phyloP scores from a whole-genome alignment of 2,888 invertebrate species.

The Tyria jacobaeae region DNA sequence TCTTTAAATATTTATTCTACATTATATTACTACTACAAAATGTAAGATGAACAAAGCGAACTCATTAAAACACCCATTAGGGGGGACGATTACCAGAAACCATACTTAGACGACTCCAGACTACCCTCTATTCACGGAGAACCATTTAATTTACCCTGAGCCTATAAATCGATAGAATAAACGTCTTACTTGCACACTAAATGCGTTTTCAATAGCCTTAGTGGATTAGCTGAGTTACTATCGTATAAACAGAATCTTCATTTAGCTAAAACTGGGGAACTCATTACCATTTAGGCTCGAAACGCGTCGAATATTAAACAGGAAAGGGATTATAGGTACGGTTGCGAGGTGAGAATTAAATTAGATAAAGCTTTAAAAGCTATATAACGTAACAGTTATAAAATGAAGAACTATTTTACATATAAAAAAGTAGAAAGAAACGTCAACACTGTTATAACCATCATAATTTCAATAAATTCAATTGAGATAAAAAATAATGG shows the following conservation, averaged over 20 bases:
- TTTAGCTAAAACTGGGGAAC: slow-evolving; percentile 64
- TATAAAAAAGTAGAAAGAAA: neutral
- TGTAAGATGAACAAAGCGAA: neutral
- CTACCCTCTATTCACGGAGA: slow-evolving; percentile 10
- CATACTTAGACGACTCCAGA: slow-evolving; percentile 3
- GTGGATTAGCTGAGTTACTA: slow-evolving; percentile 65
- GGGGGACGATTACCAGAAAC: neutral
- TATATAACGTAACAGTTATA: slow-evolving; percentile 16
- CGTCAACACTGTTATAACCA: no score
- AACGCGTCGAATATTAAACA: slow-evolving; percentile 69
- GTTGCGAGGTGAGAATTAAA: slow-evolving; percentile 66
- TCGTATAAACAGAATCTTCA: slow-evolving; percentile 70
- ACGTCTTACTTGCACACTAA: slow-evolving; percentile 64
- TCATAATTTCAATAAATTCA: no score
- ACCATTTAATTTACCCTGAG: slow-evolving; percentile 48
- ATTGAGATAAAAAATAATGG: no score
- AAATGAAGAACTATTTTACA: neutral
- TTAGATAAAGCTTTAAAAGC: slow-evolving; percentile 45
- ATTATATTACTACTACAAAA: neutral
- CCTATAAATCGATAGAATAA: slow-evolving; percentile 61
- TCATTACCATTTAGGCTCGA: slow-evolving; percentile 68
- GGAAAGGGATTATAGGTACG: slow-evolving; percentile 55
- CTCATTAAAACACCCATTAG: neutral
- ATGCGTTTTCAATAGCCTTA: slow-evolving; percentile 54
- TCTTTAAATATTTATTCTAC: neutral